These are phyloP conservation scores for Agapostemon virescens DNA, from an alignment of 2,888 invertebrate genomes.

Conservation along the genomic window DNA sequence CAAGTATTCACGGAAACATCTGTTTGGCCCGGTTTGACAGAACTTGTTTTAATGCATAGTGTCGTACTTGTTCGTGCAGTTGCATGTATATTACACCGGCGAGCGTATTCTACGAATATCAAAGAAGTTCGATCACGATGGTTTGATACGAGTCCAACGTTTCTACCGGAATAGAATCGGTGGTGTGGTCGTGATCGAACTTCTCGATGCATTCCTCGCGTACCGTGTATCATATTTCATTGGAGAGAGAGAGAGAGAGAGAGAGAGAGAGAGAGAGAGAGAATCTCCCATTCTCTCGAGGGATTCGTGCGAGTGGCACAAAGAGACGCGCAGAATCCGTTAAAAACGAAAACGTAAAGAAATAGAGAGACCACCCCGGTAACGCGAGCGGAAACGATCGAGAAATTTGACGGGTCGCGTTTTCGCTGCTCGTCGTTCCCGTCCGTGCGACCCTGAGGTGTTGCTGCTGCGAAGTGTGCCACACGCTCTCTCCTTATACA, in stretches of 20 bases:
- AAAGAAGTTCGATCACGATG: not conserved
- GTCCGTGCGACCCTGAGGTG: constrained; percentile 52
- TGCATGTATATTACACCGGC: constrained; percentile 29
- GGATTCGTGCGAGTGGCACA: not conserved
- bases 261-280: not conserved
- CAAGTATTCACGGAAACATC: constrained; percentile 47
- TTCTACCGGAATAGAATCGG: constrained; percentile 6
- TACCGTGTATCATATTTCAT: constrained; percentile 37
- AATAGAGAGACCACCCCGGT: not conserved
- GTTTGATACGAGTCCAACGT: not conserved
- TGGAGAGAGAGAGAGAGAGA: not conserved
- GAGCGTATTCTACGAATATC: not conserved
- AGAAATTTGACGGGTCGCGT: constrained; percentile 35
- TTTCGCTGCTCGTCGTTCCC: constrained; percentile 47
- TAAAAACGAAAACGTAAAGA: constrained; percentile 10
- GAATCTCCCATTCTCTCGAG: constrained; percentile 10
- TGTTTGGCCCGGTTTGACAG: constrained; percentile 45
- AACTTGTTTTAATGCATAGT: constrained; percentile 19
- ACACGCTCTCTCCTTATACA: constrained; percentile 43
- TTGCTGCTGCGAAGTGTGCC: constrained; percentile 59
- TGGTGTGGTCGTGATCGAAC: constrained; percentile 16
- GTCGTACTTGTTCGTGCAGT: not conserved
- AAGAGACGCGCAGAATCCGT: constrained; percentile 30
- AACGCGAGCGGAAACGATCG: constrained; percentile 11
- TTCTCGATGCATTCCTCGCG: constrained; percentile 20